phyloP scores from a whole-genome alignment of 2,113 vertebrate species.

The Equus przewalskii region DNA sequence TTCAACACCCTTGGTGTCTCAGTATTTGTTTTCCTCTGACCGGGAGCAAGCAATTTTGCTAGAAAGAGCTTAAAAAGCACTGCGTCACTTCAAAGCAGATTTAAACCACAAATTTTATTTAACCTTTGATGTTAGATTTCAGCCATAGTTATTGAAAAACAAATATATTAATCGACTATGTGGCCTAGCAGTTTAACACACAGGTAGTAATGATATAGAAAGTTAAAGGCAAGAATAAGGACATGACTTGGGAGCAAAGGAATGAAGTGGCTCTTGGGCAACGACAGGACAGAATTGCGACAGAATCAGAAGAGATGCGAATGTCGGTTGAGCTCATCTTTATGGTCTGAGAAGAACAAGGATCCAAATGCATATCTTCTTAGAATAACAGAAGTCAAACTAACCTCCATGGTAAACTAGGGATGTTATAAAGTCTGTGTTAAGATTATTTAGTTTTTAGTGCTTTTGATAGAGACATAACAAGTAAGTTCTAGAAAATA shows the following conservation, averaged over 20 bases:
- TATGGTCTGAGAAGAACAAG: neutral
- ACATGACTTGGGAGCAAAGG: rapidly evolving
- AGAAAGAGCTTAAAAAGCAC: conserved; percentile 35
- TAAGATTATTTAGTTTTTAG: neutral
- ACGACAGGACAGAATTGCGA: rapidly evolving
- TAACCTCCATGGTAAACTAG: too few species aligned
- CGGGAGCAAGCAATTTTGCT: conserved; percentile 43
- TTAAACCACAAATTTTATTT: conserved; percentile 44
- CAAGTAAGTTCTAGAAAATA: neutral
- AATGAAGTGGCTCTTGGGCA: neutral
- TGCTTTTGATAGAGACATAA: rapidly evolving
- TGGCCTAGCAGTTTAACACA: neutral
- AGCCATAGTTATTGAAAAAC: neutral
- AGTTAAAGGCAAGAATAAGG: neutral
- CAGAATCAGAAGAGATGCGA: neutral
- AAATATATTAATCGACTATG: neutral
- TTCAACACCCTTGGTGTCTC: conserved; percentile 61
- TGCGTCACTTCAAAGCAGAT: neutral
- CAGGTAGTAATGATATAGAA: neutral
- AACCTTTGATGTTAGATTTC: neutral
- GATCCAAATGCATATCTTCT: neutral
- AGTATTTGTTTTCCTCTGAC: conserved; percentile 64
- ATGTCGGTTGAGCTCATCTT: neutral
- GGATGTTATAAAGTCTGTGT: neutral
- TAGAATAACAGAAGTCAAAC: neutral